Evolutionary conservation across 2,113 vertebrate genomes (phyloP), one percentile per base, ranked within the genome.

Genomic region (Ginglymostoma cirratum): DNA sequence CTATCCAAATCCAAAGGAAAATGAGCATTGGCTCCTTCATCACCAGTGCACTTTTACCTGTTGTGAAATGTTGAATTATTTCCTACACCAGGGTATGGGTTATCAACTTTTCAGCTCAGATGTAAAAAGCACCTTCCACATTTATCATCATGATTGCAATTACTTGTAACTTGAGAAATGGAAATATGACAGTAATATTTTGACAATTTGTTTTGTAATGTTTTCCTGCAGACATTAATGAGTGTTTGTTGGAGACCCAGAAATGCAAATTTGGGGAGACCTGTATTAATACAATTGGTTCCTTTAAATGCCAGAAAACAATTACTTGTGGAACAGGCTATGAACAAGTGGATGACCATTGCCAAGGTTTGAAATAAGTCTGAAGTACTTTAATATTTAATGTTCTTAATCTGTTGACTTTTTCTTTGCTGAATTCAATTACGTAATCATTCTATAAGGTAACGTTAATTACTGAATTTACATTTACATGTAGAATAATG

Each of bases 201-300:
- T 65, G 55, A 66, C n/a, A 42, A 14, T 66, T 34, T 67, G 30
- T n/a, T 21, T 66, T 93, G 65, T 67, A 66, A 93, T 67, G 34
- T 93, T 96, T 96, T 96, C 87, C 96, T 96, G n/a, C 97, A 99
- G 99, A 99, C 97, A 97, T 99, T 96, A 98, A 99, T 5, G 99
- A 99, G 97, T 99, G 99, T 17, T 96, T 98, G 96, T 98, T 98
- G 7, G 97, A 98, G 96, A 96, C 96, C 0, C 98, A 99, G 97
- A 98, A 97, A 0, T 99, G 99, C 97, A 97, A 97, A 96, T 96
- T 97, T 83, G 96, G 97, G 0, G 98, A 99, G 97, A 98, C 97
- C 97, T 99, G 99, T 0, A 96, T 99, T 95, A 99, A 99, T 97
- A 99, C 98, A 0, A 4, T 98, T 96, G 99, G 98, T 17, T 99